Evolutionary conservation across 2,888 invertebrate species (phyloP).

Genomic region (Merodon equestris): DNA sequence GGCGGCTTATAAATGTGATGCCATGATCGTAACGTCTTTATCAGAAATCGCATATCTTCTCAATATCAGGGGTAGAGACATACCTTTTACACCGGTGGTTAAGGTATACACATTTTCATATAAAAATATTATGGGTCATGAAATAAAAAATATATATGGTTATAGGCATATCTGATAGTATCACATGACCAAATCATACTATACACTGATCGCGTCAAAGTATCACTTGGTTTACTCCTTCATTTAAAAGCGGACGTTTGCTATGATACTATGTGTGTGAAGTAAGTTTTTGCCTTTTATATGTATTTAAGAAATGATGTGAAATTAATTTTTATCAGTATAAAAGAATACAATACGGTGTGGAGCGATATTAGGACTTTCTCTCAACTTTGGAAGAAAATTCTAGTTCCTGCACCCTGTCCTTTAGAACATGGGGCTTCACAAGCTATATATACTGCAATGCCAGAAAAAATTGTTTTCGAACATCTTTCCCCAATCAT

Average conservation of each 20-base stretch:
- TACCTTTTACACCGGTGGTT: conserved; percentile 89
- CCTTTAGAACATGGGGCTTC: conserved; percentile 85
- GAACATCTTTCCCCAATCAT: conserved; percentile 89
- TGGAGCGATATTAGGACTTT: conserved; percentile 85
- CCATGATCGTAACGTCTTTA: conserved; percentile 90
- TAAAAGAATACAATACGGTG: conserved; percentile 84
- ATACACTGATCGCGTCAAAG: conserved; percentile 85
- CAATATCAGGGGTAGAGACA: conserved; percentile 92
- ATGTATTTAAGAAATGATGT: not conserved
- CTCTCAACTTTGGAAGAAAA: conserved; percentile 82
- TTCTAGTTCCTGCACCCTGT: conserved; percentile 85
- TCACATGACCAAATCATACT: conserved; percentile 84
- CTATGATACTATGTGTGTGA: conserved; percentile 82
- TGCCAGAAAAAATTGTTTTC: conserved; percentile 82
- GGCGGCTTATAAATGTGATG: conserved; percentile 83
- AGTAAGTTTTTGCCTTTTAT: not conserved
- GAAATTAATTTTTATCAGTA: conserved; percentile 78
- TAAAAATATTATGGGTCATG: not conserved
- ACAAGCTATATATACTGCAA: conserved; percentile 83
- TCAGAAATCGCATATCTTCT: conserved; percentile 94
- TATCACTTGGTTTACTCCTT: conserved; percentile 81
- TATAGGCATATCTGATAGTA: conserved; percentile 85
- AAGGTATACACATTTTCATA: conserved; percentile 79
- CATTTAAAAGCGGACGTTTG: conserved; percentile 82
- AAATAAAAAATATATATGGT: conserved; percentile 72